A percentile compares a stretch with the other conserved stretches of the same genome.
Conservation (phyloP, 2,797 vertebrate genomes). For the Vipera ursinii region DNA sequence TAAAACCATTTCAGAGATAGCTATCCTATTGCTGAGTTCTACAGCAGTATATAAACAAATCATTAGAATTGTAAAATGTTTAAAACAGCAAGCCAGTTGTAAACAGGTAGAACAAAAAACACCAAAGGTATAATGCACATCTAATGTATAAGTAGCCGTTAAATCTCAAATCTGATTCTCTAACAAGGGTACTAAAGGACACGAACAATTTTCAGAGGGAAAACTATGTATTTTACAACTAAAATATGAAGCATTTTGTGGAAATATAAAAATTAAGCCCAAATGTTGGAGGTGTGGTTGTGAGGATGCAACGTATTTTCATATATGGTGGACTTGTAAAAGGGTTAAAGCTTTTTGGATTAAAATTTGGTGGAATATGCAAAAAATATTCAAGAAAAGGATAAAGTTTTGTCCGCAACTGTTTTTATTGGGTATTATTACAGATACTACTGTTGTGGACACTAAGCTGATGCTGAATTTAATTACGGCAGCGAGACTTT, state of each 20-base stretch:
- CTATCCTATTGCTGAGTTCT: background rate
- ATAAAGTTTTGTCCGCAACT: too few relatives aligned
- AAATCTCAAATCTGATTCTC: background rate
- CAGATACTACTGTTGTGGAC: too few relatives aligned
- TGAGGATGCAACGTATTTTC: too few relatives aligned
- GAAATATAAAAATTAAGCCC: background rate
- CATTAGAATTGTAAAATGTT: background rate
- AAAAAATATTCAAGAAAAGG: too few relatives aligned
- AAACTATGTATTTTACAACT: background rate
- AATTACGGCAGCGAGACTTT: too few relatives aligned
- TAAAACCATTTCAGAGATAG: background rate
- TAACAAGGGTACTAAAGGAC: background rate
- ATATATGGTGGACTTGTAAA: too few relatives aligned
- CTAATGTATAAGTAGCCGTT: background rate
- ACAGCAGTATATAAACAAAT: background rate
- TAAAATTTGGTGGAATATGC: too few relatives aligned
- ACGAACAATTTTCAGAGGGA: background rate
- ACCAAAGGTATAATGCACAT: background rate
- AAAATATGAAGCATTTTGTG: background rate
- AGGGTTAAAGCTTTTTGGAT: too few relatives aligned
- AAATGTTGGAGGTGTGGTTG: too few relatives aligned
- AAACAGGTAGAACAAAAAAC: background rate
- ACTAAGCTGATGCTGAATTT: too few relatives aligned
- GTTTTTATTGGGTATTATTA: too few relatives aligned
- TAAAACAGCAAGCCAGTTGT: background rate